Base-by-base conservation (phyloP, 1,140 invertebrate genomes). In the Hesperophylax magnus region DNA sequence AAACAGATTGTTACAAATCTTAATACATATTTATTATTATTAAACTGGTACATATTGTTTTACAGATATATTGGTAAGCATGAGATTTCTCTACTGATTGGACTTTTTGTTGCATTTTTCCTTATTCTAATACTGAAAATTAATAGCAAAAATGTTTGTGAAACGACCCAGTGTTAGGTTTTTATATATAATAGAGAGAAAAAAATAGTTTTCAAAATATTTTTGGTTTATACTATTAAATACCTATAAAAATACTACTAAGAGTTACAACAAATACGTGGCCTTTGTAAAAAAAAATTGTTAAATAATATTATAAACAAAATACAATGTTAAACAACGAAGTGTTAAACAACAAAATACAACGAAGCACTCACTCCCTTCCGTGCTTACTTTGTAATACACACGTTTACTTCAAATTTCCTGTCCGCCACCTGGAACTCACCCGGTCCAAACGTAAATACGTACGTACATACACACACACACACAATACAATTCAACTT, bases 211-310 rank as follows among this genome's bases (percentile, higher is more conserved):
- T 53, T 72, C 18, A 54, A 72, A 72, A 72, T 74, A 74, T 79
- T 75, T 80, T 80, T 80, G 78, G 78, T 80, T 53, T 53, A 75
- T n/a, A 80, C 58, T 80, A 80, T 54, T 72, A 67, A 58, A 79
- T 79, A 79, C 27, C 61, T 74, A 63, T 54, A 74, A 47, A 54
- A 80, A 80, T 80, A 80, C 78, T 63, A 60, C 78, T 80, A 75
- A 79, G 27, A 56, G 72, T 54, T 80, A 80, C 18, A 80, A 75
- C 65, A 76, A 80, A 80, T 80, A 80, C 78, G 78, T 80, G 78
- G 78, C 78, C 78, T 80, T 80, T 60, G 58, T 74, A 52, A 79
- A 27, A 58, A n/a, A 74, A 78, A 65, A 65, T 65, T 39, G 54
- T 79, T 72, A 67, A 54, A 60, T 20, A 72, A 56, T 47, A 63